Evolutionary conservation across 2,797 vertebrate species (phyloP), one percentile per base, ranked within the genome.

Genomic region (Paratrypauchen microcephalus): DNA sequence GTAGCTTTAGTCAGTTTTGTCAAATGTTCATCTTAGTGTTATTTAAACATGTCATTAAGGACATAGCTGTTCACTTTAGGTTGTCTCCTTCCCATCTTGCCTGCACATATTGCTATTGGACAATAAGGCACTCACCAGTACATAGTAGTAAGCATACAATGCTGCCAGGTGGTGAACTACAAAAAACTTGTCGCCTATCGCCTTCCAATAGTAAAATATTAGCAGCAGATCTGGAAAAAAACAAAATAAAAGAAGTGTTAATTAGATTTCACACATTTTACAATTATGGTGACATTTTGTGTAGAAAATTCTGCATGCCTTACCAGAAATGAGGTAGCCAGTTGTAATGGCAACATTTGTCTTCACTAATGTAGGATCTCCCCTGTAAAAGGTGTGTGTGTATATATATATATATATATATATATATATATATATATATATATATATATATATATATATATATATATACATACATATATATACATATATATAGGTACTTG

Each of bases 321-420:
- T 93, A 99, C 98, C 98, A 89, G 97, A 99, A 94, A 99, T 94
- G 96, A 99, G 96, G 96, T 99, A 99, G 95, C 97, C 97, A 92
- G 96, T 95, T 88, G 96, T 95, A 90, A 96, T 94, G 88, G 95
- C 95, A 91, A 99, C 93, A 88, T 98, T 99, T 90, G 95, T 91
- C 88, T 95, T 95, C 89, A 96, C 96, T 89, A 95, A 80, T 74
- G 93, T 94, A 83, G 97, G 93, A 78, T 97, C 94, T 73, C 97
- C 98, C 97, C 98, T 99, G 87, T 82, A 90, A 85, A 78, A 70
- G 50, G 60, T 18, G 83, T 19, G n/a, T 32, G 6, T 32, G 6
- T 6, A 32, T 32, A 32, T 32, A 32, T 32, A 32, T 6, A 32
- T 32, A 32, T 6, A 32, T 6, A 32, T 32, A 32, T 32, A 32